phyloP scores from a whole-genome alignment of 2,113 vertebrate genomes.

The Murina feae region DNA sequence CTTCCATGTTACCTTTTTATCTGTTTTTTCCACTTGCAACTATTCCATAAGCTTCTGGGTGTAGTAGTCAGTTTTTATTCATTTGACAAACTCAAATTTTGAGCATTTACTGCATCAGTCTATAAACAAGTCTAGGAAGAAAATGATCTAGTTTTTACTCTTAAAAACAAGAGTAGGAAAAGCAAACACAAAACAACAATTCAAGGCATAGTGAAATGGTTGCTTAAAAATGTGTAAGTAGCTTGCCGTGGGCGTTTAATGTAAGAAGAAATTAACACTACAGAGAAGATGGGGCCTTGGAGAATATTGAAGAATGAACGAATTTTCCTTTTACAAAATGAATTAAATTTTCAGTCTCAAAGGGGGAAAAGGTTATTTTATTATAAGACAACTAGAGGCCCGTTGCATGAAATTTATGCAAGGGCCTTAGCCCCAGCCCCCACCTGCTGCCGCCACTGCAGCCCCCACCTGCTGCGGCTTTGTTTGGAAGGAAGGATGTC shows the following conservation, averaged over 20 bases:
- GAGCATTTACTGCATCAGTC: neutral
- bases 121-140: neutral
- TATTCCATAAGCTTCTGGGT: neutral
- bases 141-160: neutral
- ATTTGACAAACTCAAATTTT: neutral
- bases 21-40: neutral
- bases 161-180: neutral
- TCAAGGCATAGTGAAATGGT: neutral
- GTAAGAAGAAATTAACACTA: neutral
- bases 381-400: neutral
- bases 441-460: no score
- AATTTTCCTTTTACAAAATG: neutral
- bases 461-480: no score
- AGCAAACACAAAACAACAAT: neutral
- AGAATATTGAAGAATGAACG: neutral
- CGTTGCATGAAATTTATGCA: no score
- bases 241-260: neutral
- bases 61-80: neutral
- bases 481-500: no score
- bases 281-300: neutral
- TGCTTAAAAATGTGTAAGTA: neutral
- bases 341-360: neutral
- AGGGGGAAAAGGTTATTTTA: neutral
- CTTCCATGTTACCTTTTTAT: neutral
- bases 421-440: no score